Base-by-base conservation (phyloP, 2,888 invertebrate species). In the Sesamia inferens region DNA sequence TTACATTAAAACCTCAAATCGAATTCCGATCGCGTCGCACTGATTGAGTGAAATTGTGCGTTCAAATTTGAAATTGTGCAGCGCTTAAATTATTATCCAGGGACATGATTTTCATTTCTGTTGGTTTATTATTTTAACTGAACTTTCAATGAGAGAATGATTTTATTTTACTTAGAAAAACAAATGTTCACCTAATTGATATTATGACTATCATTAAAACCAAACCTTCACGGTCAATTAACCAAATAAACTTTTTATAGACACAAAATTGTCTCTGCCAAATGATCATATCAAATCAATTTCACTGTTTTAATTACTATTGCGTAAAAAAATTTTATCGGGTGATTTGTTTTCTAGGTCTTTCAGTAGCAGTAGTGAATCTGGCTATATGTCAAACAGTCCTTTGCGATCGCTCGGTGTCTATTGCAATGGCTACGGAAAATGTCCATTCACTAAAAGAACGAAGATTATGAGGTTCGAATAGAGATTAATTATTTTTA, bases 361-460 rank as follows among this genome's bases (percentile, higher is more conserved):
- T 76, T 80, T 83, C 74, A 68, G 71, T 69, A 92, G 91, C 84
- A 85, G 89, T 81, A 84, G 85, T 72, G 93, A 95, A 74, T 94
- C 94, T 47, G 95, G 93, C 13, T 94, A 93, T 83, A 79, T 76
- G 42, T 90, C 94, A 13, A 89, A 87, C 63, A 90, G 88, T 81
- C 87, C 90, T 19, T 54, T 70, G 19, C 75, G 76, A 65, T 85
- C 89, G 5, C 88, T 87, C 10, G 80, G 80, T 6, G 65, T 90
- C 5, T 94, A 92, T 82, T 93, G 92, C 84, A 92, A 91, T 71
- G 93, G 92, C 42, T 85, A 76, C 63, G 88, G 90, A 31, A 90
- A 91, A 85, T 93, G 93, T 83, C 75, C 87, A 58, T 90, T 94
- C 67, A 91, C 81, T 83, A 90, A 88, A 81, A 85, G 61, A 85